A percentile compares a stretch with the other conserved stretches of the same genome.
Conservation (phyloP, 2,888 invertebrate species). For the Tachystola acroxantha region DNA sequence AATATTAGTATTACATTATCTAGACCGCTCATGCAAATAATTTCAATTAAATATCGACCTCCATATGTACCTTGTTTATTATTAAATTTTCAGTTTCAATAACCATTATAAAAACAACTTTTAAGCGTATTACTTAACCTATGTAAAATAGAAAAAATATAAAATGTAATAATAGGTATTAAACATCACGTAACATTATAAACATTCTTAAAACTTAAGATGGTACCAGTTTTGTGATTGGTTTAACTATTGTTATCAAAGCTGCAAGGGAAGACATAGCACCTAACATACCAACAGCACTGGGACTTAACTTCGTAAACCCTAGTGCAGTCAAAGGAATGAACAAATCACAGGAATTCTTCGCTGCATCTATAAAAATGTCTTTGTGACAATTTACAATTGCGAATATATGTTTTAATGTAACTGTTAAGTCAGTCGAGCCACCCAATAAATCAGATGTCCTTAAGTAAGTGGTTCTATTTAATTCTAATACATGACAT, state of each 20-base stretch:
- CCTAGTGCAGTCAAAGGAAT: slow-evolving; percentile 91
- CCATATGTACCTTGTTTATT: no score
- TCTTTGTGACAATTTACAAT: slow-evolving; percentile 73
- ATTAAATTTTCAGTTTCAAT: no score
- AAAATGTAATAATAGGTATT: no score
- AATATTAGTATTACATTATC: no score
- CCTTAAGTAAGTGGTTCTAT: slow-evolving; percentile 56
- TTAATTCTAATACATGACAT: slow-evolving; percentile 76
- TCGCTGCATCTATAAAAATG: slow-evolving; percentile 88
- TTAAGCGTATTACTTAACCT: no score
- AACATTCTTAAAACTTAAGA: slow-evolving; percentile 26
- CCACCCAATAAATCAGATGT: slow-evolving; percentile 53
- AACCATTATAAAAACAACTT: no score
- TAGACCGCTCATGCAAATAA: no score
- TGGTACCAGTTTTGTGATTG: slow-evolving; percentile 86
- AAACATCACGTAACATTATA: slow-evolving; percentile 1
- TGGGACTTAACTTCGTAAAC: slow-evolving; percentile 86
- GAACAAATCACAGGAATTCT: slow-evolving; percentile 92
- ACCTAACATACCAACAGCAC: slow-evolving; percentile 87
- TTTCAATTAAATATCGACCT: no score
- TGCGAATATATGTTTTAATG: slow-evolving; percentile 42
- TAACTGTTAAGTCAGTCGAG: slow-evolving; percentile 38
- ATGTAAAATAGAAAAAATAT: no score
- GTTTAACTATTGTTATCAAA: slow-evolving; percentile 85
- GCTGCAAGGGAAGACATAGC: slow-evolving; percentile 89